These are phyloP conservation scores for Schizopygopsis malacanthus DNA, from an alignment of 2,797 vertebrate species.

Conservation along the genomic window DNA sequence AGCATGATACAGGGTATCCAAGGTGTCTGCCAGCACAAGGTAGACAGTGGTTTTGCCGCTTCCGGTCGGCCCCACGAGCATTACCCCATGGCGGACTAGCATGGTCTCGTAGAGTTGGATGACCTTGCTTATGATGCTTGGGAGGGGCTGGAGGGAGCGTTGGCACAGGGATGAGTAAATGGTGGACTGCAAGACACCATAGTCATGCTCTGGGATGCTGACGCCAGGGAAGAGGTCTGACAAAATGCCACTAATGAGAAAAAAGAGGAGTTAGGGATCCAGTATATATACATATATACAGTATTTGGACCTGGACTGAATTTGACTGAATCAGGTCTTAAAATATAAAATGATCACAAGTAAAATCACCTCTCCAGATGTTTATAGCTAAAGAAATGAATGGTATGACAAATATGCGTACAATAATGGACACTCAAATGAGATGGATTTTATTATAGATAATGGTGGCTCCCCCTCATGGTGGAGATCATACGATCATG, in stretches of 20 bases:
- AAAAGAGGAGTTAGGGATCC: not conserved
- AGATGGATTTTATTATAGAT: conserved; percentile 15
- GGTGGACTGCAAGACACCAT: conserved; percentile 84
- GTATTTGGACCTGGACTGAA: not conserved
- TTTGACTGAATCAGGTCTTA: not conserved
- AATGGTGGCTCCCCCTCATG: conserved; percentile 26
- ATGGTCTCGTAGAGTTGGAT: conserved; percentile 92
- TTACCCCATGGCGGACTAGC: conserved; percentile 90
- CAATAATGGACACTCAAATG: not conserved
- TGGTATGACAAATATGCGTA: not conserved
- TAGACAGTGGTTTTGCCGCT: conserved; percentile 90
- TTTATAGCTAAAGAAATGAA: not conserved
- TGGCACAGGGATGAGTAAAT: conserved; percentile 78
- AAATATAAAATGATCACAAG: not conserved
- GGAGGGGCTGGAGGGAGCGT: conserved; percentile 81
- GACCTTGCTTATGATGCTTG: conserved; percentile 80
- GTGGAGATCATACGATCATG: not conserved
- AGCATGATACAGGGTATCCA: conserved; percentile 74
- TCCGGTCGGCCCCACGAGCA: conserved; percentile 89
- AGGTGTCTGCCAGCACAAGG: conserved; percentile 79
- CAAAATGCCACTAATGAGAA: conserved; percentile 81
- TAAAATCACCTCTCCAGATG: not conserved
- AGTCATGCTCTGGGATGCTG: conserved; percentile 86
- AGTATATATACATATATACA: not conserved
- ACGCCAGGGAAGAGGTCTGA: conserved; percentile 90